Percentiles rank a stretch among this genome's conserved stretches.
phyloP scores from a whole-genome alignment of 2,888 invertebrate species.

The Sesia apiformis region DNA sequence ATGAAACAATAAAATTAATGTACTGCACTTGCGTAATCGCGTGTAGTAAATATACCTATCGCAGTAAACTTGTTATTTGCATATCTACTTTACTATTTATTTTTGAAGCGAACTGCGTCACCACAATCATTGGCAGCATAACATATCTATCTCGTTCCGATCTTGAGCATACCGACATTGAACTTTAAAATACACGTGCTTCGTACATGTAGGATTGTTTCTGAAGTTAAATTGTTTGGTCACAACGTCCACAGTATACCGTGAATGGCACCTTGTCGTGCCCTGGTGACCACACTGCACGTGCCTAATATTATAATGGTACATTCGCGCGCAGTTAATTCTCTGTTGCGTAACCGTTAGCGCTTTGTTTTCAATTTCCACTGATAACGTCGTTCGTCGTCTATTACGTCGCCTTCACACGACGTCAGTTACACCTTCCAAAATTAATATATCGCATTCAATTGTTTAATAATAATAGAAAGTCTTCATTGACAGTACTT shows the following conservation, averaged over 20 bases:
- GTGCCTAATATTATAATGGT: conserved; percentile 3
- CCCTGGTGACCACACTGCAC: not conserved
- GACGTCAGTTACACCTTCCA: not conserved
- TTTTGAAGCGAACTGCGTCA: not conserved
- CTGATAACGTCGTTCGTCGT: not conserved
- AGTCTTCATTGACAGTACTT: no score
- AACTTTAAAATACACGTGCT: not conserved
- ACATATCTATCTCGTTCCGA: not conserved
- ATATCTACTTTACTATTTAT: not conserved
- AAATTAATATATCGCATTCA: no score
- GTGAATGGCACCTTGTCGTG: not conserved
- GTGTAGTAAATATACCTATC: no score
- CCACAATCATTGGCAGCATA: not conserved
- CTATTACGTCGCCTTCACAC: not conserved
- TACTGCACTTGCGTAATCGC: no score
- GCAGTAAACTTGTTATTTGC: no score
- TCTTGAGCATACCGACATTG: not conserved
- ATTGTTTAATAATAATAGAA: no score
- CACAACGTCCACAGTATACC: not conserved
- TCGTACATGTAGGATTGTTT: not conserved
- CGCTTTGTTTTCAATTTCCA: not conserved
- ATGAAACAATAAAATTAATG: no score
- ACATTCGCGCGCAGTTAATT: conserved; percentile 5
- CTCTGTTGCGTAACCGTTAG: not conserved
- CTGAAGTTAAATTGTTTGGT: not conserved